Evolutionary conservation across 1,140 invertebrate species (phyloP), one percentile per base, ranked within the genome.

Genomic region (Formica selysi): DNA sequence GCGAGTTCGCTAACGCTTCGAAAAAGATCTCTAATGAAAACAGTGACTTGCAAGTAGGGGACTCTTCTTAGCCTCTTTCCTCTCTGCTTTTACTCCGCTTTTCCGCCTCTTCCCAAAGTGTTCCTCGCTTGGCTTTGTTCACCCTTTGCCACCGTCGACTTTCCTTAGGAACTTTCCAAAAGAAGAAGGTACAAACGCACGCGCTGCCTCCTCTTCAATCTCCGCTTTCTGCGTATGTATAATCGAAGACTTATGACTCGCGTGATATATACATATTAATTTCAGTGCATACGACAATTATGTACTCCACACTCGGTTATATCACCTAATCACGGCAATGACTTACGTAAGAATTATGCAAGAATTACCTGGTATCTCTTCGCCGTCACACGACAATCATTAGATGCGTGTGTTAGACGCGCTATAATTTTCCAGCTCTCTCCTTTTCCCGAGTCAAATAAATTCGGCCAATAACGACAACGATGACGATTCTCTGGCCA

Each of bases 11-110:
- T 19, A 54, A 41, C 48, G 68, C 48, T 32, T 73, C 70, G 70
- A 54, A 36, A 57, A 57, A 57, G 70, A 68, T 78, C 76, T 71
- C 59, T 85, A 85, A 85, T 85, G 83, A 85, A 85, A 85, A 85
- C 73, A 64, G 73, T 85, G 83, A 64, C 83, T 76, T 44, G 74
- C 83, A 67, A 85, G 73, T 57, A 65, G 48, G 38, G 36, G 11
- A 32, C 48, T 44, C 48, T 48, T 76, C 32, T 36, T 16, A 10
- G 41, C 32, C 10, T 74, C 44, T 48, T 48, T 80, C 44, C 19
- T 48, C 13, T 59, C 16, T 29, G 19, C 48, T 71, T 70, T 81
- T 41, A 29, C 57, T 61, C 22, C 22, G 22, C 48, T 59, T 71
- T 83, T 62, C 22, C 62, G 4, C 44, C 41, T 22, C 22, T 26